A percentile compares a stretch with the other conserved stretches of the same genome.
These are phyloP conservation scores for Illadopsis cleaveri DNA, from an alignment of 2,113 vertebrate species.

Conservation along the genomic window DNA sequence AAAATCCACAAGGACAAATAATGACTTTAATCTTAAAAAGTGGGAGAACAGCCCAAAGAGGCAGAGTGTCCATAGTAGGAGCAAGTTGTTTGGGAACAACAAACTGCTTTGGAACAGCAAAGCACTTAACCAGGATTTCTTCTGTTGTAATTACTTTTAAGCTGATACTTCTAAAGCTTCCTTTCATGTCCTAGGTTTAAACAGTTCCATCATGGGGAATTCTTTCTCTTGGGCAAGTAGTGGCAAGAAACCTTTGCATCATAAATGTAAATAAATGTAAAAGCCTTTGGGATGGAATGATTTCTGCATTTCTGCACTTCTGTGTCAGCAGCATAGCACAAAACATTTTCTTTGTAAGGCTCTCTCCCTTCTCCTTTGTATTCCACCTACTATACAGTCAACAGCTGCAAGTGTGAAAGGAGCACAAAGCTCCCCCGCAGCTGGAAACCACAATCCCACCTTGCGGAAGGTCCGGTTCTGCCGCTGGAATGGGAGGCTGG, in stretches of 20 bases:
- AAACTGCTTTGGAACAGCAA: not conserved
- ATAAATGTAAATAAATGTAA: not conserved
- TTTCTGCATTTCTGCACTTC: not conserved
- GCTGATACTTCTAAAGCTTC: not conserved
- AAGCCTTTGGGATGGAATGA: not conserved
- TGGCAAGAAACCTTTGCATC: not conserved
- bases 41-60: not conserved
- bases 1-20: not conserved
- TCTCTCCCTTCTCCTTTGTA: not conserved
- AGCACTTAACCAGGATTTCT: not conserved
- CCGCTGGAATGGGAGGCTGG: conserved; percentile 81
- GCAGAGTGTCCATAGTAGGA: not conserved
- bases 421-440: not conserved
- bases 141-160: not conserved
- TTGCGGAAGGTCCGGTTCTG: conserved; percentile 83
- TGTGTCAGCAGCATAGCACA: not conserved
- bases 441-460: conserved; percentile 48
- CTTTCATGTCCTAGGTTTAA: not conserved
- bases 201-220: not conserved
- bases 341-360: not conserved
- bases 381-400: not conserved
- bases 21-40: not conserved
- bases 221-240: not conserved
- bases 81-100: not conserved
- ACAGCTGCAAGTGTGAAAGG: not conserved